Evolutionary conservation across 2,113 vertebrate species (phyloP), one percentile per base, ranked within the genome.

Genomic region (Centropristis striata): DNA sequence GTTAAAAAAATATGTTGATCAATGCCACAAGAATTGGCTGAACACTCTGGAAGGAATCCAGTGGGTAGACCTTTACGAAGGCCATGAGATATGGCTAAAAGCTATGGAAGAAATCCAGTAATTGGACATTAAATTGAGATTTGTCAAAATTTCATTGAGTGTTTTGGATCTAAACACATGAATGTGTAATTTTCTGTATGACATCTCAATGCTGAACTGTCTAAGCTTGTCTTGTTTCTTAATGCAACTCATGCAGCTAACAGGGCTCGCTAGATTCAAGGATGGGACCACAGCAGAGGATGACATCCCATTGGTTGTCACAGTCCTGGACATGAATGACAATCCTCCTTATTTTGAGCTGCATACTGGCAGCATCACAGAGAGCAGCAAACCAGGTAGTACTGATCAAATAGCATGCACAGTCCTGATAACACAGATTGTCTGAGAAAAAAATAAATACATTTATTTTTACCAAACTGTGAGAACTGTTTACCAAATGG

Each of bases 291-390:
- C 4, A 39, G 94, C 92, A 2, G 94, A 94, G 54, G 59, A 59
- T 0, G 47, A 68, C 15, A 92, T 95, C 49, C 81, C 85, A 2
- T 73, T 95, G 39, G 42, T n/a, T 3, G 36, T 95, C 25, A 41
- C 5, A 5, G 89, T 95, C 36, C 9, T 88, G 42, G 94, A 95
- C 59, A 5, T 77, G 59, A 95, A 95, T 63, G 94, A 95, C 70
- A 94, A 94, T 12, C 0, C 81, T 18, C 94, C 94, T 1, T 75
- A 44, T 46, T 89, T 95, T 75, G 53, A 86, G 16, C 4, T 42
- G 12, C 87, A 87, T 1, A 44, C 3, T 3, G 93, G 93, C 10
- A 86, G 41, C 20, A 54, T 94, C 60, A 39, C 15, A 32, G 94
- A 95, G 80, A 16, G 46, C 4, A 94, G 93, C 74, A 80, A 72